Conservation (phyloP, 2,113 vertebrate species). For the Lethenteron reissneri region DNA sequence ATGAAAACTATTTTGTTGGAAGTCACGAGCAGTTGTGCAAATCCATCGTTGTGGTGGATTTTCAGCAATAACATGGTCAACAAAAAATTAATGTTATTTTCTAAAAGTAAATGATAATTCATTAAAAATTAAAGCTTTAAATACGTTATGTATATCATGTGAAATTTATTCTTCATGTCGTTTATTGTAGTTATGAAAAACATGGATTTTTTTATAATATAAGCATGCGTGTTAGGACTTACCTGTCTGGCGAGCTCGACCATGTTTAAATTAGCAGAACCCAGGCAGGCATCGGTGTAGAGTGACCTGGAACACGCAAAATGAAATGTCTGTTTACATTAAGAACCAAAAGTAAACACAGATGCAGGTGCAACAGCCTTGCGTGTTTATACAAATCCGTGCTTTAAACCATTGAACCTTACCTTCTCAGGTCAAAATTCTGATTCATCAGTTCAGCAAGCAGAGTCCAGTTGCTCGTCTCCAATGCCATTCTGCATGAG, state of each 20-base stretch:
- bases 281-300: slow-evolving; percentile 35
- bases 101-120: neutral
- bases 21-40: no score
- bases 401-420: neutral
- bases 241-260: slow-evolving; percentile 35
- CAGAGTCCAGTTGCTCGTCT: slow-evolving; percentile 23
- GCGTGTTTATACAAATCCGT: neutral
- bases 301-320: slow-evolving; percentile 20
- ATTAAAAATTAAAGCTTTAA: neutral
- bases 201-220: no score
- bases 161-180: neutral
- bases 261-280: slow-evolving; percentile 38
- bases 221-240: no score
- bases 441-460: slow-evolving; percentile 35
- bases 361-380: slow-evolving; percentile 5
- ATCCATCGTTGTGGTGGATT: no score
- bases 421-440: slow-evolving; percentile 41
- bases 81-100: neutral
- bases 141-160: neutral
- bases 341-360: neutral
- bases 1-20: no score
- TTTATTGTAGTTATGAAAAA: neutral
- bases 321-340: neutral
- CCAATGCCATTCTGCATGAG: slow-evolving; percentile 19
- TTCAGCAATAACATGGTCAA: no score